Conservation (phyloP, 2,797 vertebrate species). For the Amazonetta brasiliensis region DNA sequence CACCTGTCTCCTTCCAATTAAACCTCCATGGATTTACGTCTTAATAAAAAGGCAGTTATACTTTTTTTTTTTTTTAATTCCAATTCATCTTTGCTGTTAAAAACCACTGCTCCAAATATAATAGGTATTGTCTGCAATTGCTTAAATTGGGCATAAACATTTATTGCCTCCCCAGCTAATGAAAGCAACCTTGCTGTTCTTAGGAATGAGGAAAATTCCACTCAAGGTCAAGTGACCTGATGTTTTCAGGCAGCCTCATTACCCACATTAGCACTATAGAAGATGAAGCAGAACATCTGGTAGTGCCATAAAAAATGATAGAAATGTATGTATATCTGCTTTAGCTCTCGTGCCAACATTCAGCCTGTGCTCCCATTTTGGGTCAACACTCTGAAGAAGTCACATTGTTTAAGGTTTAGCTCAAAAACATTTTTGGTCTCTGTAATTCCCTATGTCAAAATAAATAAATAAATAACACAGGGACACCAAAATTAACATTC, state of each 20-base stretch:
- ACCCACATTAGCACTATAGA: constrained; percentile 31
- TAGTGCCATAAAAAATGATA: constrained; percentile 28
- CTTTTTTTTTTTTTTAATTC: constrained; percentile 39
- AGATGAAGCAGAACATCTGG: constrained; percentile 58
- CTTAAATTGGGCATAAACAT: constrained; percentile 71
- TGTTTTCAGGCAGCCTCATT: constrained; percentile 62
- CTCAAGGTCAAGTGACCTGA: constrained; percentile 64
- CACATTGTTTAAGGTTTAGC: neutral
- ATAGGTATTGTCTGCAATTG: constrained; percentile 42
- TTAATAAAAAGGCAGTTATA: constrained; percentile 53
- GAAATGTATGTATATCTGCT: constrained; percentile 37
- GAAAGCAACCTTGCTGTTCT: constrained; percentile 14
- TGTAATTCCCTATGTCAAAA: neutral
- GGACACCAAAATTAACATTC: neutral
- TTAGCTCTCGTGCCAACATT: neutral
- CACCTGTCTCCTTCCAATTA: constrained; percentile 47
- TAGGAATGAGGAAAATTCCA: constrained; percentile 45
- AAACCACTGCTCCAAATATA: constrained; percentile 26
- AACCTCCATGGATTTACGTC: constrained; percentile 39
- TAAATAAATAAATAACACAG: too few relatives aligned
- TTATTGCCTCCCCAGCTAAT: constrained; percentile 47
- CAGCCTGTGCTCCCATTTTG: neutral
- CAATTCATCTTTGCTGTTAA: constrained; percentile 39
- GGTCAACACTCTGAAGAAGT: constrained; percentile 1
- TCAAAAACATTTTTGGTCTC: constrained; percentile 26